These are phyloP conservation scores for Noctua janthe DNA, from an alignment of 2,888 invertebrate species.

Conservation along the genomic window DNA sequence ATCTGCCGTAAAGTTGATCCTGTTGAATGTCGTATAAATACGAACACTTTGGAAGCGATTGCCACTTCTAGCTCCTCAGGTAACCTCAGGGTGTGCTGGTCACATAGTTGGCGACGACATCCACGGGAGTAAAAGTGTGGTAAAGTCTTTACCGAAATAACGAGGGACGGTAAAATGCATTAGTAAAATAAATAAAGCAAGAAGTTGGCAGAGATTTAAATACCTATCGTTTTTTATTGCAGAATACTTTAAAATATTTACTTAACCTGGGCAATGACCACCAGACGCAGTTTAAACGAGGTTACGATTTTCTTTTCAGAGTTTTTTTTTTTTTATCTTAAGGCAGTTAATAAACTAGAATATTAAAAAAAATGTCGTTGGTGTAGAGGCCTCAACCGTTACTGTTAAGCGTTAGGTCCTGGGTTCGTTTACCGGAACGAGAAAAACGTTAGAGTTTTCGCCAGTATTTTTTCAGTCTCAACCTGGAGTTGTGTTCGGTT, in stretches of 20 bases:
- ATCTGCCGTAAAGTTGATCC: too few species aligned
- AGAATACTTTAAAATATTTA: conserved; percentile 29
- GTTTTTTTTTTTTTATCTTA: not conserved
- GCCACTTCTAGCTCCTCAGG: too few species aligned
- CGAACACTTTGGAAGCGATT: too few species aligned
- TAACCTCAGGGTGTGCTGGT: not conserved
- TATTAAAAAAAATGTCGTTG: not conserved
- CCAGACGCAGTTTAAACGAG: not conserved
- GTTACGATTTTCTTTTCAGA: not conserved
- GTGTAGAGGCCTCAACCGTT: not conserved
- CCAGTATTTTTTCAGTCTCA: not conserved
- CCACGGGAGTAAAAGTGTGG: not conserved
- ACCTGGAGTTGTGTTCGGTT: not conserved
- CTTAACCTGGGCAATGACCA: conserved; percentile 15
- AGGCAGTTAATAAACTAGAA: not conserved
- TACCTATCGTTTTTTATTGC: conserved; percentile 19
- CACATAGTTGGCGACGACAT: not conserved
- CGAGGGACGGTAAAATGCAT: conserved; percentile 7
- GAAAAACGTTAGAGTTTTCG: not conserved
- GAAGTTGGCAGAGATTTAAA: conserved; percentile 23
- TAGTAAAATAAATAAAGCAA: conserved; percentile 10
- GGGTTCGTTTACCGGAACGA: not conserved
- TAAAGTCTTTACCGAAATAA: not conserved
- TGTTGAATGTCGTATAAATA: too few species aligned
- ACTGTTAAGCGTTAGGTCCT: not conserved